Base-by-base conservation (phyloP, 1,140 invertebrate species). In the Dendrolimus kikuchii region DNA sequence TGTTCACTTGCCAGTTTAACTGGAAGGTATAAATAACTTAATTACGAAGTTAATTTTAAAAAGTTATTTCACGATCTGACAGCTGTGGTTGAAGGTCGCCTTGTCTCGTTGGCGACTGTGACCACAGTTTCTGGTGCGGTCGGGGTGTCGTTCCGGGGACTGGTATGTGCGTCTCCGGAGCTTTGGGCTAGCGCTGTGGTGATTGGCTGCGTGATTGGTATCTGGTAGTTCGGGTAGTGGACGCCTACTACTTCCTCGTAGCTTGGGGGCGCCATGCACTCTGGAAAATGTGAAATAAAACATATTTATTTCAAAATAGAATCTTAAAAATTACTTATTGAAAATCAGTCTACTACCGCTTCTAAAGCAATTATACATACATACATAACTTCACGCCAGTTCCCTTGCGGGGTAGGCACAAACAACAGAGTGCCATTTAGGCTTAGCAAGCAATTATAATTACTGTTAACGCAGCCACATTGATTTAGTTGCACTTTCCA, bases 181-280 rank as follows among this genome's bases (percentile, higher is more conserved):
- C 23, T 42, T 39, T 49, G 48, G 39, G 48, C 48, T 49, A 40
- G 23, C 7, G 42, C 42, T 7, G 8, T 49, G 3, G 77, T 67
- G 36, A 85, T 74, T 8, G 82, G 82, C 38, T 76, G 71, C 5
- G 73, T 69, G 51, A 83, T 83, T 6, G 81, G 79, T 57, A 54
- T 55, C 40, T 68, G 70, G 53, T 66, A 81, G 43, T 59, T 55
- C 0, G 80, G 82, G 53, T 83, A 83, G 59, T 81, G 77, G 6
- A 79, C 66, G 4, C 78, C 80, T 5, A 85, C 77, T 36, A 83
- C 81, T 57, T 85, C 81, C 47, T 85, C 81, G 60, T 85, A 85
- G 49, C 81, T 85, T 3, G 81, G 81, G 2, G 81, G 81, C 5
- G 81, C 80, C 70, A 85, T 75, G 6, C 70, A 71, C 64, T 85